phyloP scores from a whole-genome alignment of 2,113 vertebrate species.

The Cottus gobio region DNA sequence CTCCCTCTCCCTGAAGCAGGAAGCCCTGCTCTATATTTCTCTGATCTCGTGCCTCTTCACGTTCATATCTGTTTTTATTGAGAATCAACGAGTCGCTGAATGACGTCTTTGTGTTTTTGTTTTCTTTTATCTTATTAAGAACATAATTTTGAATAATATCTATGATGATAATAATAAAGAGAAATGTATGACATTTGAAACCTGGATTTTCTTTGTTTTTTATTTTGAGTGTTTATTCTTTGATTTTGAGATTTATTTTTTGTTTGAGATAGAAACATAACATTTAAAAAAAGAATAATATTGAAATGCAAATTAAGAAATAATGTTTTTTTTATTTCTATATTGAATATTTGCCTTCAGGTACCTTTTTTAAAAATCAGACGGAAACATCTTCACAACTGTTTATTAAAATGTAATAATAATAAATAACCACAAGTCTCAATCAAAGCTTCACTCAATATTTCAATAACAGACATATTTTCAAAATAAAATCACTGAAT shows the following conservation, averaged over 20 bases:
- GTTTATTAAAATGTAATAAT: not conserved
- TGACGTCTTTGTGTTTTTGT: slow-evolving; percentile 48
- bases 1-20: slow-evolving; percentile 39
- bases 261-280: not conserved
- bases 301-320: not conserved
- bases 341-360: not conserved
- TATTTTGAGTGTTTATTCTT: too few species aligned
- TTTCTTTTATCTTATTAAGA: slow-evolving; percentile 67
- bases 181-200: slow-evolving; percentile 48
- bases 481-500: not conserved
- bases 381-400: not conserved
- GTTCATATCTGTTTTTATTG: slow-evolving; percentile 68
- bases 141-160: slow-evolving; percentile 71
- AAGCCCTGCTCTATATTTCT: slow-evolving; percentile 68
- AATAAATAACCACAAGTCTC: not conserved
- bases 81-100: slow-evolving; percentile 20
- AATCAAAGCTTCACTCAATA: not conserved
- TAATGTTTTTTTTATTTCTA: not conserved
- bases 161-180: slow-evolving; percentile 66
- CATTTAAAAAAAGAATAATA: not conserved
- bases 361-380: not conserved
- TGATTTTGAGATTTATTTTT: not conserved
- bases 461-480: not conserved
- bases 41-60: slow-evolving; percentile 70
- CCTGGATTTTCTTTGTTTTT: not conserved